Evolutionary conservation across 2,888 invertebrate species (phyloP), one percentile per base, ranked within the genome.

Genomic region (Muscina levida): DNA sequence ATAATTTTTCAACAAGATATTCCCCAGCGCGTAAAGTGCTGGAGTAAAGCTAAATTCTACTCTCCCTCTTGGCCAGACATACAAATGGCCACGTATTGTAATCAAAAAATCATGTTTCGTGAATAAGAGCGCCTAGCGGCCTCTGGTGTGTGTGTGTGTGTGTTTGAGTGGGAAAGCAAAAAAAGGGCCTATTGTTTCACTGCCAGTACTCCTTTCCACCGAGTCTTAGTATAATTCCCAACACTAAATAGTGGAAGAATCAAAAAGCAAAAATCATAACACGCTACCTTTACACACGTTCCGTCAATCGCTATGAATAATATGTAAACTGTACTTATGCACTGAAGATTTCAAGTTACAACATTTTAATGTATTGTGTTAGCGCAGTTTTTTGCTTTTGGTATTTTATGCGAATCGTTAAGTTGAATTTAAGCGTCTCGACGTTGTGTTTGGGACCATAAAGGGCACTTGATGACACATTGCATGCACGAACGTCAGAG

Each of bases 341-440:
- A 59, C 51, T 48, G 48, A 24, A 6, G 22, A 66, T 46, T 67
- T 53, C 65, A 53, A 71, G 42, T 10, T 31, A 56, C 24, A 39
- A 56, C 17, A 39, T 48, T 59, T 71, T 59, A 44, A 59, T 71
- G 53, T 53, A 11, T 2, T 53, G 1, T 19, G 17, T 19, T 53
- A 1, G 22, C 22, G 5, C 10, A 6, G 11, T 53, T 53, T 62
- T 24, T 39, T 72, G 24, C 13, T 31, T 39, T 24, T 5, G 1
- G 48, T n/a, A 67, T 77, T 59, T 68, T 59, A 65, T 56, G 53
- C 22, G 10, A 19, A 77, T 73, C 70, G 66, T 80, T 73, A 77
- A 73, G 71, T 67, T 71, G 44, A 71, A 71, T 73, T 70, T 24
- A 71, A 66, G 44, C 62, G 57, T 74, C 72, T 72, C 53, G 56